Evolutionary conservation across 2,113 vertebrate genomes (phyloP), one percentile per base, ranked within the genome.

Genomic region (Austrofundulus limnaeus): DNA sequence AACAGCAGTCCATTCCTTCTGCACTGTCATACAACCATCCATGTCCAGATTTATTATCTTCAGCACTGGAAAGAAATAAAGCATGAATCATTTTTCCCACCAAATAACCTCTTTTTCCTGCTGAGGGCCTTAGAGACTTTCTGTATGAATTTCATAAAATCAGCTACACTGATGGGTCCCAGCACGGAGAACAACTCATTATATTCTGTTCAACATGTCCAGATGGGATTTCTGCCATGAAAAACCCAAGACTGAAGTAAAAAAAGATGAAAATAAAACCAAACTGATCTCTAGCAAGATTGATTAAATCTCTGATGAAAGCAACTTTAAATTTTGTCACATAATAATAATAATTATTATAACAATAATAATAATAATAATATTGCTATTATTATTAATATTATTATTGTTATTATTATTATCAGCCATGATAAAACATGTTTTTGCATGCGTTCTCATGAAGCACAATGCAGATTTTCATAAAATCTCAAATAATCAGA

Each of bases 41-140:
- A 16, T 37, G 24, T 50, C 59, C 46, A 47, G 28, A 68, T 47
- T 20, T 25, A 38, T 42, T 4, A 61, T 64, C 46, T 62, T 28
- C 19, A 31, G 49, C 47, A 23, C 11, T 39, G 41, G 46, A 23
- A 52, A 50, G 15, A 54, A 72, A 20, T 17, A 45, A 70, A 48
- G 9, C 24, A 15, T 68, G 31, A 4, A 25, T 42, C 20, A 64
- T 41, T 57, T 43, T 10, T 42, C 52, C 39, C 8, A 59, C 31
- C 2, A 13, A 41, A 11, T 2, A 53, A 46, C 15, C 42, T 31
- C n/a, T 47, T 43, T 63, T 56, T 60, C 46, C 51, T 54, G 37
- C 21, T 43, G 17, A 52, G 7, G 10, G 11, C 34, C 37, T 65
- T 6, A 16, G 13, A 68, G 37, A 55, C 12, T 31, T 10, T 39